A percentile compares a stretch with the other conserved stretches of the same genome.
Conservation (phyloP, 1,140 invertebrate genomes). For the Drosophila ogumai region DNA sequence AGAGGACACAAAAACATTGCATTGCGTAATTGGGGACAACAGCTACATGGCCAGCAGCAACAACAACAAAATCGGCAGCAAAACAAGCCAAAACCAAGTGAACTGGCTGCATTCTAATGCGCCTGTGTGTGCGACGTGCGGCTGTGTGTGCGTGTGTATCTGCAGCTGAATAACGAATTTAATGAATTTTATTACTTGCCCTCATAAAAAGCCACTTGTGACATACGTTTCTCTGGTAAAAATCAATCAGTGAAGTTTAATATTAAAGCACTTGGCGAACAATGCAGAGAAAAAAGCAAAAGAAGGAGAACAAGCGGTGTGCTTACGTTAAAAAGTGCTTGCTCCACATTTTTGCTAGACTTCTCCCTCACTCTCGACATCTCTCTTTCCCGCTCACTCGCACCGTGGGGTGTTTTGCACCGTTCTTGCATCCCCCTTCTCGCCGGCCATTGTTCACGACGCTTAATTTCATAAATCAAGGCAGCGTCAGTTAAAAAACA, state of each 20-base stretch:
- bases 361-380: slow-evolving; percentile 15
- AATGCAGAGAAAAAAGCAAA: slow-evolving; percentile 23
- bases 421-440: slow-evolving; percentile 16
- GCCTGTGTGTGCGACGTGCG: slow-evolving; percentile 32
- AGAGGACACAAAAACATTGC: slow-evolving; percentile 54
- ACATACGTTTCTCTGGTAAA: slow-evolving; percentile 49
- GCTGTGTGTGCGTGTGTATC: slow-evolving; percentile 44
- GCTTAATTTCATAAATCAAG: slow-evolving; percentile 63
- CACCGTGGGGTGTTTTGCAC: slow-evolving; percentile 42
- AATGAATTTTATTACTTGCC: slow-evolving; percentile 51
- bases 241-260: slow-evolving; percentile 55
- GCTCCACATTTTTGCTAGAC: slow-evolving; percentile 41
- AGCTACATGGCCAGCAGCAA: slow-evolving; percentile 35
- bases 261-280: slow-evolving; percentile 31
- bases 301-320: slow-evolving; percentile 17
- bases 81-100: slow-evolving; percentile 38
- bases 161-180: slow-evolving; percentile 50
- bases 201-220: slow-evolving; percentile 57
- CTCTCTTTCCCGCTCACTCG: slow-evolving; percentile 27
- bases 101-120: slow-evolving; percentile 62
- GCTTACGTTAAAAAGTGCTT: slow-evolving; percentile 53
- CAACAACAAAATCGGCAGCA: slow-evolving; percentile 42
- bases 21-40: slow-evolving; percentile 69
- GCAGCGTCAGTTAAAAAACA: slow-evolving; percentile 54
- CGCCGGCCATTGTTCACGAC: slow-evolving; percentile 1